Base-by-base conservation (phyloP, 2,113 vertebrate species). In the Poeciliopsis occidentalis region DNA sequence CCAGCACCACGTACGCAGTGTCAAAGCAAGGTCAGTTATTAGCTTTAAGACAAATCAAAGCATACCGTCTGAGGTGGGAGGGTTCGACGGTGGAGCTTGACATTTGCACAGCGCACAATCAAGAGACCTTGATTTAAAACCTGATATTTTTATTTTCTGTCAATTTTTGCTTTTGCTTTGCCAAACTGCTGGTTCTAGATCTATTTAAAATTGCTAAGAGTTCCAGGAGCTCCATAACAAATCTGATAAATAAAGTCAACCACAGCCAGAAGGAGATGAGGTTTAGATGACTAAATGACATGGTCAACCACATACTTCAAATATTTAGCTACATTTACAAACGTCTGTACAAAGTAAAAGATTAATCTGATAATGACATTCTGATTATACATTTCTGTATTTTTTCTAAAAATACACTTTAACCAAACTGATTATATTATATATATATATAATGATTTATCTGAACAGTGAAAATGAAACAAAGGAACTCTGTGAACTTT, bases 41-140 rank as follows among this genome's bases (percentile, higher is more conserved):
- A 37, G 63, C 63, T 64, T 34, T 24, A 64, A 37, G 63, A 64
- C 31, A 22, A 64, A 64, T 64, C 62, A 64, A 64, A 64, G 62
- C 19, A 8, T 2, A 34, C 30, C 17, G 19, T 22, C 3, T 22
- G 62, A 31, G 17, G 13, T 15, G 30, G 19, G 29, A 22, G 17
- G 61, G 27, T 5, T 8, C 13, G 13, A 2, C 8, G 62, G 62
- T 31, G 62, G 30, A 8, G 27, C 30, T 63, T 27, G 1, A 61
- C 61, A 63, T 63, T 31, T 63, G 13, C 29, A 22, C 29, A 22
- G 10, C 4, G 4, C 4, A 17, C n/a, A 61, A 27, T 27, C n/a
- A 27, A 61, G 26, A 8, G 29, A 8, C 17, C 13, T 13, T 63
- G 26, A 30, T 31, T 63, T 6, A 15, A 24, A 57, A 57, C 19